A percentile compares a stretch with the other conserved stretches of the same genome.
phyloP scores from a whole-genome alignment of 2,888 invertebrate genomes.

The Drosophila rellima region DNA sequence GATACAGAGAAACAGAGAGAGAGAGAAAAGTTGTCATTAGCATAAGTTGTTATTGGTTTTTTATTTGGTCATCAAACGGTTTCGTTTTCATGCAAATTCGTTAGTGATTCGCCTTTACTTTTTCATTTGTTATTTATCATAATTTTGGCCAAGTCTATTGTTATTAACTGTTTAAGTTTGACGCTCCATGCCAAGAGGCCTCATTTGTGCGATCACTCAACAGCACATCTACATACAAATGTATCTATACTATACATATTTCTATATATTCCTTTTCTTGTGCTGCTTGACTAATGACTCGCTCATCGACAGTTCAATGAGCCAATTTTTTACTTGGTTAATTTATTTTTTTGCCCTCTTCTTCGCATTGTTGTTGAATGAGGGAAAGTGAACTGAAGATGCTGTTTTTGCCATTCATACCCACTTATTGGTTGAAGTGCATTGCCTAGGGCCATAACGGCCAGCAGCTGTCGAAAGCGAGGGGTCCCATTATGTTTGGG shows the following conservation, averaged over 20 bases:
- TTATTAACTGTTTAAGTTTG: slow-evolving; percentile 59
- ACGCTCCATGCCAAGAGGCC: slow-evolving; percentile 44
- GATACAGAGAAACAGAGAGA: neutral
- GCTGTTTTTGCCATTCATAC: slow-evolving; percentile 44
- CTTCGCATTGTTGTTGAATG: slow-evolving; percentile 39
- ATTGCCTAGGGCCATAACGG: slow-evolving; percentile 40
- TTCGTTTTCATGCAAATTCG: slow-evolving; percentile 61
- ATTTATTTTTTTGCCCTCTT: slow-evolving; percentile 34
- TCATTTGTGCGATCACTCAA: slow-evolving; percentile 45
- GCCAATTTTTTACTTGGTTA: slow-evolving; percentile 62
- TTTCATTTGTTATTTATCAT: slow-evolving; percentile 54
- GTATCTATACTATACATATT: neutral
- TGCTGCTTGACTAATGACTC: slow-evolving; percentile 71
- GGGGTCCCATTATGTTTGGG: slow-evolving; percentile 27
- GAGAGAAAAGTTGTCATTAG: slow-evolving; percentile 28
- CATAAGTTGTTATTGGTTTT: slow-evolving; percentile 30
- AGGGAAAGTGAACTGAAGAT: slow-evolving; percentile 59
- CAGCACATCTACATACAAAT: slow-evolving; percentile 5
- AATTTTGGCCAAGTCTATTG: slow-evolving; percentile 58
- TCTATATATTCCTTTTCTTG: slow-evolving; percentile 22
- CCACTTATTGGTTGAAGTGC: slow-evolving; percentile 49
- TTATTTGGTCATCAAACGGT: slow-evolving; percentile 23
- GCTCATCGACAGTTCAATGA: slow-evolving; percentile 75
- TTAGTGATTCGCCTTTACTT: slow-evolving; percentile 21
- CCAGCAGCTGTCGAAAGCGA: slow-evolving; percentile 45